phyloP scores from a whole-genome alignment of 2,888 invertebrate species.

The Lycocerus yunnanus region DNA sequence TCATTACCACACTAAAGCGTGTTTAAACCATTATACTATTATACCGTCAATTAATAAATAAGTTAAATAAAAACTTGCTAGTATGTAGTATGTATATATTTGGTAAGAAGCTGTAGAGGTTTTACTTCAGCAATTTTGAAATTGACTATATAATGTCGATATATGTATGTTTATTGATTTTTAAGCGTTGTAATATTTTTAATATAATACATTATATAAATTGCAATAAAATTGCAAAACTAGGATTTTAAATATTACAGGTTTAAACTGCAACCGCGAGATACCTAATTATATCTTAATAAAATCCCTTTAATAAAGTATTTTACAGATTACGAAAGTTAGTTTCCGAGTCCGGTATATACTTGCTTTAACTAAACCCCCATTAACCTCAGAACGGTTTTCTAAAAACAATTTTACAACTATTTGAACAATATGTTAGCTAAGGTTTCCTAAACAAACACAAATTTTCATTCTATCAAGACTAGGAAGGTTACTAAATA shows the following conservation, averaged over 20 bases:
- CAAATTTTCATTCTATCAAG: constrained; percentile 9
- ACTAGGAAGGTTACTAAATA: constrained; percentile 22
- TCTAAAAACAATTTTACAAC: constrained; percentile 24
- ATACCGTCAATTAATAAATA: not conserved
- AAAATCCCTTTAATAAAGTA: not conserved
- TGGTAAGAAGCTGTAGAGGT: no score
- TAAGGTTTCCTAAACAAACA: constrained; percentile 22
- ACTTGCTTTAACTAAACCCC: constrained; percentile 13
- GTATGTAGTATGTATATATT: no score
- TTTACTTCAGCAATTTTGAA: not conserved
- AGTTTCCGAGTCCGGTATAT: constrained; percentile 14
- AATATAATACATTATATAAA: no score
- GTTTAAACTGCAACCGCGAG: not conserved
- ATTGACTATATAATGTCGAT: no score
- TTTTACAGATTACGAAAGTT: not conserved
- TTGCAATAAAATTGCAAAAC: no score
- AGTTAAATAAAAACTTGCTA: no score
- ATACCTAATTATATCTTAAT: not conserved
- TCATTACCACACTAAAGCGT: not conserved
- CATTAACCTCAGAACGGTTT: constrained; percentile 16
- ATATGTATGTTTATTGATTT: not conserved
- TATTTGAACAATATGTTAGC: constrained; percentile 21
- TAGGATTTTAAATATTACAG: not conserved
- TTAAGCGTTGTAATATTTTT: not conserved
- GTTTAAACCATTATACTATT: not conserved